Conservation (phyloP, 2,888 invertebrate genomes). For the Aplocera efformata region DNA sequence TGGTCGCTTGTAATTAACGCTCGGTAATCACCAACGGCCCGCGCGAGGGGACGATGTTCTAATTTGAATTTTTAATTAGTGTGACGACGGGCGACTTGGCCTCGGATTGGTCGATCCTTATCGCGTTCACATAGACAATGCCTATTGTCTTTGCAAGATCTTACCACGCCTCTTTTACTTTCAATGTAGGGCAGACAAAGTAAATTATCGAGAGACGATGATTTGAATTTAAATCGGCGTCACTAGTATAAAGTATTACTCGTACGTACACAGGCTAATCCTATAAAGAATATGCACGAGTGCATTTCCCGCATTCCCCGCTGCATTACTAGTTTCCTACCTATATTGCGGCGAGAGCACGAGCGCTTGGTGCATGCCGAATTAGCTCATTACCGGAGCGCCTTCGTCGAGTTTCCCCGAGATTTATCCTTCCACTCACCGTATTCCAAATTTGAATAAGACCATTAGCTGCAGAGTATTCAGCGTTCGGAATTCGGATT, state of each 20-base stretch:
- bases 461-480: constrained; percentile 48
- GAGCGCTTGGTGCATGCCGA: constrained; percentile 48
- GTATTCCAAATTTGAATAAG: constrained; percentile 57
- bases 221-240: constrained; percentile 10
- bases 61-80: constrained; percentile 79
- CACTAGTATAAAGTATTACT: constrained; percentile 12
- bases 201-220: constrained; percentile 10
- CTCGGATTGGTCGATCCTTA: constrained; percentile 58
- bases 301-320: constrained; percentile 45
- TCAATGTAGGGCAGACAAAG: constrained; percentile 3
- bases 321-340: constrained; percentile 37
- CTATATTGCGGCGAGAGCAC: constrained; percentile 30
- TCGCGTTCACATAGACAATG: constrained; percentile 57
- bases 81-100: constrained; percentile 32
- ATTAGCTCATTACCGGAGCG: constrained; percentile 63
- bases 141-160: constrained; percentile 55
- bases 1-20: constrained; percentile 76
- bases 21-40: constrained; percentile 69
- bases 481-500: constrained; percentile 38
- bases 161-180: constrained; percentile 21
- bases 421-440: constrained; percentile 53
- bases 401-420: constrained; percentile 38
- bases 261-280: constrained; percentile 12
- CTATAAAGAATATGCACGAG: constrained; percentile 25
- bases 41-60: constrained; percentile 64